Evolutionary conservation across 2,888 invertebrate genomes (phyloP), one percentile per base, ranked within the genome.

Genomic region (Perithous albicinctus): DNA sequence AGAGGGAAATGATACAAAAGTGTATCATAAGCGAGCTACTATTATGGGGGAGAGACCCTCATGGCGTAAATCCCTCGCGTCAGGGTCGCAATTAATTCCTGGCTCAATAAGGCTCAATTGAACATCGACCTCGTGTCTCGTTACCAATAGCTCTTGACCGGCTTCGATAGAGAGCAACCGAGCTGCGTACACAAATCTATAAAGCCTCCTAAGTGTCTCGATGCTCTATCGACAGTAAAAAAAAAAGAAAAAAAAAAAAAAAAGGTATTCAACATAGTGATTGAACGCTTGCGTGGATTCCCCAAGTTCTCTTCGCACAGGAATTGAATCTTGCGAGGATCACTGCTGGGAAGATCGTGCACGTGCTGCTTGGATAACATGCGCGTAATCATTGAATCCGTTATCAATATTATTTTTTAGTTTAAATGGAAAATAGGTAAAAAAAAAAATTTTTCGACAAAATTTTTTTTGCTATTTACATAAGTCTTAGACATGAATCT

Each of bases 31-130:
- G n/a, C 38, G 67, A 18, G n/a, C 54, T 41, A 79, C 75, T 38
- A 48, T 20, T n/a, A n/a, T n/a, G n/a, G 26, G 46, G 38, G 43
- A 38, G 38, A 32, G 32, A 59, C 35, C 61, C 54, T 20, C n/a
- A n/a, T n/a, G n/a, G 29, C 12, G 35, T 8, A 23, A 38, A 26
- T 43, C 64, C 74, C 70, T 59, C 46, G 74, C 56, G 56, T 43
- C 78, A 70, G 74, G 82, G 59, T 75, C 74, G 46, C 41, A 70
- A 78, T 82, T 70, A 78, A 78, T 78, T 82, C 20, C 46, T 12
- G 59, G 78, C 78, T 82, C 82, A 82, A 82, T 78, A 64, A 78
- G 35, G 64, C 64, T 75, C 82, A 75, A 82, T 82, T 82, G 82
- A 70, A 59, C 48, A 70, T 74, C 78, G 75, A 78, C 82, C 82